Evolutionary conservation across 1,140 invertebrate genomes (phyloP).

Genomic region (Nixonia krombeini): DNA sequence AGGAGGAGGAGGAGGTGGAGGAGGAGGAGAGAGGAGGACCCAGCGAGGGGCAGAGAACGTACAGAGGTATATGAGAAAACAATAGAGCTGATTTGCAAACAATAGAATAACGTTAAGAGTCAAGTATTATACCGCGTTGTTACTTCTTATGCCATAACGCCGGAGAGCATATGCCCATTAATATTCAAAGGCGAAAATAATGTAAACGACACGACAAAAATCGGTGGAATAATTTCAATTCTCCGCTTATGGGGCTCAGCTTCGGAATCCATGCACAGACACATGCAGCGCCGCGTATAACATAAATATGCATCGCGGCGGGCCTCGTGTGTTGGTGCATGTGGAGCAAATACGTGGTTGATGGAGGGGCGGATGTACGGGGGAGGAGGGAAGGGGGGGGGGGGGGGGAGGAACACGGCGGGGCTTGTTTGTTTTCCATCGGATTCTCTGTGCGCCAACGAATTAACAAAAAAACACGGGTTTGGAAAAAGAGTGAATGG

Average conservation of each 20-base stretch:
- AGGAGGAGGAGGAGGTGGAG: slow-evolving; percentile 28
- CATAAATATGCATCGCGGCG: slow-evolving; percentile 46
- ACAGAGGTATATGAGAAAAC: slow-evolving; percentile 70
- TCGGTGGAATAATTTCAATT: slow-evolving; percentile 72
- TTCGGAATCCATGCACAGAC: slow-evolving; percentile 44
- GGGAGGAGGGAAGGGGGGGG: too few species aligned
- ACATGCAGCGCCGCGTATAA: slow-evolving; percentile 12
- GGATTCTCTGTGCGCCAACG: slow-evolving; percentile 42
- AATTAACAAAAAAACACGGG: slow-evolving; percentile 44
- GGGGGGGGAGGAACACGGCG: slow-evolving; percentile 37
- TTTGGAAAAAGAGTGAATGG: slow-evolving; percentile 44
- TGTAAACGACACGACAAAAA: slow-evolving; percentile 73
- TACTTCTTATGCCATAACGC: slow-evolving; percentile 70
- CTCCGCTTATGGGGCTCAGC: slow-evolving; percentile 64
- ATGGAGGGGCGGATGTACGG: slow-evolving; percentile 17
- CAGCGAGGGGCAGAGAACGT: slow-evolving; percentile 31
- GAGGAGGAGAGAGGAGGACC: slow-evolving; percentile 28
- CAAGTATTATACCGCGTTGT: slow-evolving; percentile 71
- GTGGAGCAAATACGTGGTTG: slow-evolving; percentile 25
- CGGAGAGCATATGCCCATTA: slow-evolving; percentile 72
- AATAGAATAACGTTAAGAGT: slow-evolving; percentile 73
- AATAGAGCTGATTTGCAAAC: slow-evolving; percentile 74
- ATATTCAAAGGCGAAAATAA: slow-evolving; percentile 74
- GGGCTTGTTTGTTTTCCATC: slow-evolving; percentile 46
- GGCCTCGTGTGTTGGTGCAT: slow-evolving; percentile 28